Evolutionary conservation across 2,888 invertebrate genomes (phyloP).

Genomic region (Agrochola litura): DNA sequence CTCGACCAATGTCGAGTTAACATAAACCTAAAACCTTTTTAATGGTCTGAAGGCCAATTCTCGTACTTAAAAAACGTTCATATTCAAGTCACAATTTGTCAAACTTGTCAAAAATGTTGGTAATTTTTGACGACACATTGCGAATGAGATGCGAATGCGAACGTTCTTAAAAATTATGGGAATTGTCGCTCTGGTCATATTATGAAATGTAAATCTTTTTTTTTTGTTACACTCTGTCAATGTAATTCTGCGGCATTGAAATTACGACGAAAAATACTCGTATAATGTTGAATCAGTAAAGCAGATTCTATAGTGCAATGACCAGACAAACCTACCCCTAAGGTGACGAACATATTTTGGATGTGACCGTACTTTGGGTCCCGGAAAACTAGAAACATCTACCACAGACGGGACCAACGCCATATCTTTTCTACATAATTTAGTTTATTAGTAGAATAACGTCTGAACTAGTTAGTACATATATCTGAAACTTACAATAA

Average conservation of each 20-base stretch:
- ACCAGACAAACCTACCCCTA: no score
- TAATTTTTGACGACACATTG: no score
- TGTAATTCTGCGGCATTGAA: neutral
- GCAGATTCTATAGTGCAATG: neutral
- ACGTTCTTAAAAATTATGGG: no score
- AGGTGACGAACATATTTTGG: neutral
- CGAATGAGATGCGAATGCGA: no score
- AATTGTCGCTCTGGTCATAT: no score
- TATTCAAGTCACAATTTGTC: no score
- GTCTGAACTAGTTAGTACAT: neutral
- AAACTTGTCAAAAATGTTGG: no score
- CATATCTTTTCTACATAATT: neutral
- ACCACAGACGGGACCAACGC: no score
- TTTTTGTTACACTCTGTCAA: neutral
- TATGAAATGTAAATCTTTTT: neutral
- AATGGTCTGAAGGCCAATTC: no score
- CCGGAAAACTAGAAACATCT: neutral
- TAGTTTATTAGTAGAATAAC: neutral
- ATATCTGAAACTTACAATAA: constrained; percentile 15
- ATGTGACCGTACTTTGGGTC: neutral
- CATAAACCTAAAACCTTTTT: neutral
- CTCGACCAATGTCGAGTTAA: neutral
- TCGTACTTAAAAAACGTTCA: no score
- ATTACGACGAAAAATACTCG: no score
- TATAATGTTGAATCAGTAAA: no score